A percentile compares a stretch with the other conserved stretches of the same genome.
Evolutionary conservation across 2,888 invertebrate species (phyloP).

Genomic region (Eupithecia dodoneata): DNA sequence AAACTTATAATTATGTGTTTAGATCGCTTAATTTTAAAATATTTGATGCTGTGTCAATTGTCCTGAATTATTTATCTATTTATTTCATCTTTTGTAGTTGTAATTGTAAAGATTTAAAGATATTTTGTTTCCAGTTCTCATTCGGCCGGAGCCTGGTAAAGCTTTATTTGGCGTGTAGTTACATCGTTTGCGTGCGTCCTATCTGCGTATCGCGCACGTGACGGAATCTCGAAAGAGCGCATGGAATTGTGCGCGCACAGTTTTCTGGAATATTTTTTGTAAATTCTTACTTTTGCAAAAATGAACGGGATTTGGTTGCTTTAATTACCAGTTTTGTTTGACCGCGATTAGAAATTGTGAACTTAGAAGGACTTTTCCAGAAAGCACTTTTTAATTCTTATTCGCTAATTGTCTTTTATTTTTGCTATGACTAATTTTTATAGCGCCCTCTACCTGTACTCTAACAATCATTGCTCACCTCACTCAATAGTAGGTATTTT

Average conservation of each 20-base stretch:
- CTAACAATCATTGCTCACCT: not conserved
- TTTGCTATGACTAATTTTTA: not conserved
- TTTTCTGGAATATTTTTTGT: conserved; percentile 5
- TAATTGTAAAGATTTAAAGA: not conserved
- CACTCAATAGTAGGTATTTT: not conserved
- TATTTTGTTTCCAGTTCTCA: conserved; percentile 21
- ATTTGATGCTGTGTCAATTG: too few species aligned
- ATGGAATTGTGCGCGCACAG: conserved; percentile 14
- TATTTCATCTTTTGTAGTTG: not conserved
- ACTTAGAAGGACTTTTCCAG: too few species aligned
- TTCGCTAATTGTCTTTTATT: not conserved
- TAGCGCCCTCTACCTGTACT: not conserved
- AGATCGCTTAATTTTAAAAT: too few species aligned
- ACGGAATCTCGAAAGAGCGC: conserved; percentile 59
- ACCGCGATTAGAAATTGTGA: too few species aligned
- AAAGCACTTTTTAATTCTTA: too few species aligned
- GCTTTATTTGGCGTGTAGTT: conserved; percentile 46
- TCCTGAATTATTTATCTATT: too few species aligned
- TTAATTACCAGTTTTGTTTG: not conserved
- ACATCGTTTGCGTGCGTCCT: conserved; percentile 57
- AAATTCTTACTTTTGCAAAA: not conserved
- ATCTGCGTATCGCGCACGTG: conserved; percentile 64
- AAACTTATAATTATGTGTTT: too few species aligned
- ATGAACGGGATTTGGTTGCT: not conserved
- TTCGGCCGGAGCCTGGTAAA: conserved; percentile 19